These are phyloP conservation scores for Thymelicus sylvestris DNA, from an alignment of 2,888 invertebrate genomes.

Conservation along the genomic window DNA sequence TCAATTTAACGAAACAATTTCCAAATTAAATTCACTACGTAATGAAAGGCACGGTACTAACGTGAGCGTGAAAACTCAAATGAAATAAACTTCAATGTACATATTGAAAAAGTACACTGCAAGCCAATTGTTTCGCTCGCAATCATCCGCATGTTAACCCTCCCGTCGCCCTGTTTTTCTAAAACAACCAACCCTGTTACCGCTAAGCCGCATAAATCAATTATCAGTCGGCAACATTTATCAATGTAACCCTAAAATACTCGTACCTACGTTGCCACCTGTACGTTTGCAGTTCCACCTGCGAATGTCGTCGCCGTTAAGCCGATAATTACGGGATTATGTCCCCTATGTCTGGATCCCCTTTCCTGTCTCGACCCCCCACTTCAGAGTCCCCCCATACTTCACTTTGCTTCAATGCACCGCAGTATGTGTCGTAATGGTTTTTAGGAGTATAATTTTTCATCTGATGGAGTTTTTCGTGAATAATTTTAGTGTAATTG, in stretches of 20 bases:
- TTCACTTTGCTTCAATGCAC: slow-evolving; percentile 75
- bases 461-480: slow-evolving; percentile 69
- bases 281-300: slow-evolving; percentile 67
- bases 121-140: slow-evolving; percentile 18
- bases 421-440: slow-evolving; percentile 76
- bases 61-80: neutral
- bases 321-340: slow-evolving; percentile 83
- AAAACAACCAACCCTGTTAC: slow-evolving; percentile 50
- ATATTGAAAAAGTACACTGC: neutral
- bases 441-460: slow-evolving; percentile 78
- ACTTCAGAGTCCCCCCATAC: slow-evolving; percentile 57
- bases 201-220: slow-evolving; percentile 66
- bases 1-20: neutral
- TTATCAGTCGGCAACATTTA: slow-evolving; percentile 59
- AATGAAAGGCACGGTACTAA: neutral
- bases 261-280: slow-evolving; percentile 52
- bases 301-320: slow-evolving; percentile 80
- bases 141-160: slow-evolving; percentile 41
- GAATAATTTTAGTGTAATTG: slow-evolving; percentile 68
- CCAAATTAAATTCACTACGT: slow-evolving; percentile 4
- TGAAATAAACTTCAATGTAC: slow-evolving; percentile 3
- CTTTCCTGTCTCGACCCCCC: slow-evolving; percentile 50
- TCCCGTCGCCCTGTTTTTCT: slow-evolving; percentile 45
- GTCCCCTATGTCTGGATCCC: slow-evolving; percentile 55
- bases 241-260: slow-evolving; percentile 62